Percentiles rank a stretch among this genome's conserved stretches.
phyloP scores from a whole-genome alignment of 2,113 vertebrate species.

The Anhinga anhinga region DNA sequence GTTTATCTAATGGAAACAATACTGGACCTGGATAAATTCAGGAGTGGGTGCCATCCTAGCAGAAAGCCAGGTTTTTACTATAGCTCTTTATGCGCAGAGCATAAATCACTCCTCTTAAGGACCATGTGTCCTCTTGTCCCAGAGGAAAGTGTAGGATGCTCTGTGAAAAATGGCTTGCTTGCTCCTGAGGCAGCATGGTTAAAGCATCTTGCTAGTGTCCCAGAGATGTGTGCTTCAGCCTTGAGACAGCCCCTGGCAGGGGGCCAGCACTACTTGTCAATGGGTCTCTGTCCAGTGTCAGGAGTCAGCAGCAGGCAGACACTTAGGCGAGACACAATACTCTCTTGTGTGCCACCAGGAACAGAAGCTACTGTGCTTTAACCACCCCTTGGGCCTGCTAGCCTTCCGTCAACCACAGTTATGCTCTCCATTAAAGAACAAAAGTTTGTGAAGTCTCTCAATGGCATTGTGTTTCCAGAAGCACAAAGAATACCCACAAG shows the following conservation, averaged over 20 bases:
- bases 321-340: neutral
- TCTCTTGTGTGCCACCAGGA: neutral
- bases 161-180: neutral
- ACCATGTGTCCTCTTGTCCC: neutral
- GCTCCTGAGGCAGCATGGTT: neutral
- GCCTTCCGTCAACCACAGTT: neutral
- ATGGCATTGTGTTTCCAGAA: neutral
- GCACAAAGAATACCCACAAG: slow-evolving; percentile 11
- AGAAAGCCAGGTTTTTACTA: neutral
- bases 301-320: neutral
- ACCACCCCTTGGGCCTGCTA: neutral
- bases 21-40: neutral
- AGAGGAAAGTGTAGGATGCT: neutral
- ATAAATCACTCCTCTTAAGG: neutral
- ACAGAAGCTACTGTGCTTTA: slow-evolving; percentile 2
- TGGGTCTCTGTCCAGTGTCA: slow-evolving; percentile 34
- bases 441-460: neutral
- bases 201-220: neutral
- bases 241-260: neutral
- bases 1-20: slow-evolving; percentile 3
- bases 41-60: neutral
- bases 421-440: neutral
- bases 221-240: neutral
- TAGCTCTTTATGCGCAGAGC: neutral
- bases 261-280: neutral